These are phyloP conservation scores for Halocaridina rubra DNA, from an alignment of 2,888 invertebrate species.

Conservation along the genomic window DNA sequence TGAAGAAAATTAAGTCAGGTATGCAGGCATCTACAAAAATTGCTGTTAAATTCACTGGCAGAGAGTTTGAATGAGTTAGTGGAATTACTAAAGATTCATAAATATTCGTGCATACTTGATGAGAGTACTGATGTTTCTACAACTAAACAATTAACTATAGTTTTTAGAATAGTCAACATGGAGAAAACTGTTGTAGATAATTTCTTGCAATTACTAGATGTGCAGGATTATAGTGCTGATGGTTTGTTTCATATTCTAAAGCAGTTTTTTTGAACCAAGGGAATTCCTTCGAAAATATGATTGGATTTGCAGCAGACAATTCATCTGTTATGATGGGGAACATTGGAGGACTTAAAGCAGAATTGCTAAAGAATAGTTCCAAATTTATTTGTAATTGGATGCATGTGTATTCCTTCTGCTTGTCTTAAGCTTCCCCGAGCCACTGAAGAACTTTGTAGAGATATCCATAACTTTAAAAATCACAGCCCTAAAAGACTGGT, in stretches of 20 bases:
- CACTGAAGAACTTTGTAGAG: not conserved
- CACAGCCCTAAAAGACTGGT: not conserved
- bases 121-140: not conserved
- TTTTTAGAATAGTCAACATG: not conserved
- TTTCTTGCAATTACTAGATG: not conserved
- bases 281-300: not conserved
- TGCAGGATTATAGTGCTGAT: not conserved
- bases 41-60: too few relatives aligned
- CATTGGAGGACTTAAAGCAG: not conserved
- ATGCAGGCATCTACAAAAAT: not conserved
- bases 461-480: not conserved
- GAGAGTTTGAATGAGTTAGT: not conserved
- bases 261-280: not conserved
- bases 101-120: not conserved
- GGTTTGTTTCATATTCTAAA: not conserved
- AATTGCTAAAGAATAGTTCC: not conserved
- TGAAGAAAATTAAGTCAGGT: not conserved
- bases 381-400: slow-evolving; percentile 13
- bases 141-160: not conserved
- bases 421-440: slow-evolving; percentile 8
- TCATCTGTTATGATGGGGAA: not conserved
- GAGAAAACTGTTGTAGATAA: not conserved
- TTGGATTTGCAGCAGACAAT: not conserved
- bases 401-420: slow-evolving; percentile 12
- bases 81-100: not conserved